phyloP scores from a whole-genome alignment of 2,888 invertebrate species.

The Andricus curvator region DNA sequence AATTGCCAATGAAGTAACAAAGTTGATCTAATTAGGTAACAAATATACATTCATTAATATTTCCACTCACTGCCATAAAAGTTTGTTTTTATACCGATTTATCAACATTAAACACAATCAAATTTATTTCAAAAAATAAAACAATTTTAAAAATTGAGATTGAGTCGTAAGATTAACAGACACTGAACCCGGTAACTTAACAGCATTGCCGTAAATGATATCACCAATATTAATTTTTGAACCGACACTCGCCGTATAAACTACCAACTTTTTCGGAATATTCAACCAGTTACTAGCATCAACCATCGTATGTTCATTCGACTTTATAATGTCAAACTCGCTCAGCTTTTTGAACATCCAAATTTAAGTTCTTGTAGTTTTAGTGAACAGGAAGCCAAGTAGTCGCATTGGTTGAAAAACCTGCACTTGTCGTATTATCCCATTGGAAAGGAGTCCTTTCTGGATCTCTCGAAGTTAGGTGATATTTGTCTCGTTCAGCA shows the following conservation, averaged over 20 bases:
- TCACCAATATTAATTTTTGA: slow-evolving; percentile 54
- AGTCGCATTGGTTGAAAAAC: slow-evolving; percentile 80
- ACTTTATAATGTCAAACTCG: slow-evolving; percentile 79
- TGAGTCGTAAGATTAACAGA: too few species aligned
- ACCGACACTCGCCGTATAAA: slow-evolving; percentile 53
- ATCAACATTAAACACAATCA: too few species aligned
- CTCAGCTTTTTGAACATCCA: slow-evolving; percentile 79
- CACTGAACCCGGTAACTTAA: too few species aligned
- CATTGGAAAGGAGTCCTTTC: slow-evolving; percentile 84
- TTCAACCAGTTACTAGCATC: slow-evolving; percentile 56
- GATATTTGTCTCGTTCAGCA: slow-evolving; percentile 82
- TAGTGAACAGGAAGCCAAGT: slow-evolving; percentile 86
- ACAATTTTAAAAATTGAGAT: too few species aligned
- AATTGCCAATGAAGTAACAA: too few species aligned
- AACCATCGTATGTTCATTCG: slow-evolving; percentile 43
- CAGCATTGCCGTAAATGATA: slow-evolving; percentile 42
- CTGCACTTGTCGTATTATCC: slow-evolving; percentile 81
- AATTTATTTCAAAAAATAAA: too few species aligned
- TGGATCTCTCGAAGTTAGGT: slow-evolving; percentile 82
- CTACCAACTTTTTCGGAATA: slow-evolving; percentile 48
- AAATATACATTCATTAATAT: too few species aligned
- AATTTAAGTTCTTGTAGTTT: slow-evolving; percentile 82
- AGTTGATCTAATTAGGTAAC: too few species aligned
- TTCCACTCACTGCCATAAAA: too few species aligned
- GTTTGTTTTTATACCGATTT: not conserved